These are phyloP conservation scores for Phrynocephalus vlangalii DNA, from an alignment of 2,797 vertebrate species.

Conservation along the genomic window DNA sequence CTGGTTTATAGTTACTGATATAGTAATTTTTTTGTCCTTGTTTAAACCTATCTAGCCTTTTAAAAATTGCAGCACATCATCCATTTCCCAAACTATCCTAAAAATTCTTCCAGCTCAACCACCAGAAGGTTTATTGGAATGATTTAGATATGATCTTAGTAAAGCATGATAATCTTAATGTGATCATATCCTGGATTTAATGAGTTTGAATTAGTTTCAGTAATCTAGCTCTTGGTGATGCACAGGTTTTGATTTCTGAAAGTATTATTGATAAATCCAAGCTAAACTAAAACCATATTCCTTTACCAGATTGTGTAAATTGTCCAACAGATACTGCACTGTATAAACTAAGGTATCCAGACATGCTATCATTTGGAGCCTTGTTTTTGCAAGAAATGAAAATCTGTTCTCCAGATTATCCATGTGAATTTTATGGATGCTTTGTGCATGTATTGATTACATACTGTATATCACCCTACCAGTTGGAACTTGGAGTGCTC, in stretches of 20 bases:
- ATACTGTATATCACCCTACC: not conserved
- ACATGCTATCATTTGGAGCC: not conserved
- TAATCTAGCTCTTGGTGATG: not conserved
- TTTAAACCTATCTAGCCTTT: not conserved
- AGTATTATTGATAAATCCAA: not conserved
- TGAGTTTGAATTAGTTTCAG: too few relatives aligned
- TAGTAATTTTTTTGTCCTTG: not conserved
- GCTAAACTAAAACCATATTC: not conserved
- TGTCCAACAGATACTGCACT: not conserved
- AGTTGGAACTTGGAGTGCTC: not conserved
- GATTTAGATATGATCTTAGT: too few relatives aligned
- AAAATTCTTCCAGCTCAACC: not conserved
- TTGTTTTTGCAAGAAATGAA: not conserved
- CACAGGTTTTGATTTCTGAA: not conserved
- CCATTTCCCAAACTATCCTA: not conserved
- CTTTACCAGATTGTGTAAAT: not conserved
- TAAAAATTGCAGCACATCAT: too few relatives aligned
- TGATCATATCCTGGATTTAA: not conserved
- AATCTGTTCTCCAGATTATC: not conserved
- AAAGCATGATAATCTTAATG: not conserved
- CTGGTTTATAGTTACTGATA: not conserved
- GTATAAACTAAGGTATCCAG: not conserved
- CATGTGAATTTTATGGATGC: not conserved
- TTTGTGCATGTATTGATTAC: not conserved
- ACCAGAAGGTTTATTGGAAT: not conserved